Evolutionary conservation across 2,113 vertebrate species (phyloP).

Genomic region (Poeciliopsis retropinna): DNA sequence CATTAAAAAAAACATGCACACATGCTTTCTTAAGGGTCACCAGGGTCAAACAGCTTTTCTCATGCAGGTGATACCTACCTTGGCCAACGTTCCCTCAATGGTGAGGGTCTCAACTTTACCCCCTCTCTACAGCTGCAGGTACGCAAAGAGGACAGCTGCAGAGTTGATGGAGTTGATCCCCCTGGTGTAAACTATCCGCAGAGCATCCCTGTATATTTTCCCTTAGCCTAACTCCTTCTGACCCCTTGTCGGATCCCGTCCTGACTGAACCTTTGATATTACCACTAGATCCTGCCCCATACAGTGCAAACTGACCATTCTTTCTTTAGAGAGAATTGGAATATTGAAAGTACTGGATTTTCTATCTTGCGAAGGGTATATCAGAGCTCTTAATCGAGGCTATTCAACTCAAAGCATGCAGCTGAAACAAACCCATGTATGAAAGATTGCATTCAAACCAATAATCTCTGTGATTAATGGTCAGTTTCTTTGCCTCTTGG

Average conservation of each 20-base stretch:
- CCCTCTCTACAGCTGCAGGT: slow-evolving; percentile 80
- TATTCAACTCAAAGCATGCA: background rate
- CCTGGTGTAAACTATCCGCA: slow-evolving; percentile 51
- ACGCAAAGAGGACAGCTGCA: slow-evolving; percentile 71
- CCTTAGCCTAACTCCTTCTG: slow-evolving; percentile 49
- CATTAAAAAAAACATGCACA: background rate
- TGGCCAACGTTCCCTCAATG: slow-evolving; percentile 75
- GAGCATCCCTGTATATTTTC: slow-evolving; percentile 33
- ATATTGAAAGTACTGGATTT: background rate
- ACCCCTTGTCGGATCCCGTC: slow-evolving; percentile 38
- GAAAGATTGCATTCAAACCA: background rate
- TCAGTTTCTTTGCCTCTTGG: slow-evolving; percentile 22
- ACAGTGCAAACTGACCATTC: slow-evolving; percentile 24
- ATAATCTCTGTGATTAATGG: slow-evolving; percentile 18
- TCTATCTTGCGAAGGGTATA: background rate
- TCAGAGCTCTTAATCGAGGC: background rate
- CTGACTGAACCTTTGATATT: slow-evolving; percentile 40
- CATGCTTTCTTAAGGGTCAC: slow-evolving; percentile 76
- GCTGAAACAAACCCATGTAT: slow-evolving; percentile 9
- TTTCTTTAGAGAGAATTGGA: slow-evolving; percentile 14
- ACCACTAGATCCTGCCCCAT: slow-evolving; percentile 18
- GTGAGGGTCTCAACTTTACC: slow-evolving; percentile 75
- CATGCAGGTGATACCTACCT: slow-evolving; percentile 79
- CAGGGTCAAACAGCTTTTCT: slow-evolving; percentile 78
- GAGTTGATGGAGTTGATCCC: slow-evolving; percentile 58